Evolutionary conservation across 1,140 invertebrate genomes (phyloP).

Genomic region (Bemisia tabaci): DNA sequence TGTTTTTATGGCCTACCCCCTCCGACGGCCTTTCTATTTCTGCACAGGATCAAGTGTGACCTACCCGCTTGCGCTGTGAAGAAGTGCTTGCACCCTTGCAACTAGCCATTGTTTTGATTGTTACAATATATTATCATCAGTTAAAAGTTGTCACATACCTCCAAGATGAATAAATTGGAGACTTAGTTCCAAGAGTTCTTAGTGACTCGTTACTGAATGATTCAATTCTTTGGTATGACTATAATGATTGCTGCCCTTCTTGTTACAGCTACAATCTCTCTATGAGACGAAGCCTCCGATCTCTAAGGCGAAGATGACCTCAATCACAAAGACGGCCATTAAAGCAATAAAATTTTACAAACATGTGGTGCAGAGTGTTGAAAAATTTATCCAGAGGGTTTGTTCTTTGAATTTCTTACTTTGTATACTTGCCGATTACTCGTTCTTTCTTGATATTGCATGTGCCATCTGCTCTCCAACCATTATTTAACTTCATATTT

Average conservation of each 20-base stretch:
- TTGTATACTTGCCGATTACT: background rate
- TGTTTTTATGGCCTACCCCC: no score
- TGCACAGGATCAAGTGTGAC: no score
- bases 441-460: no score
- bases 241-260: constrained; percentile 8
- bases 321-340: constrained; percentile 89
- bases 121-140: background rate
- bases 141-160: background rate
- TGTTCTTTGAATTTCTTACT: constrained; percentile 14
- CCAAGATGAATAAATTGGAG: background rate
- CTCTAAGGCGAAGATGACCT: constrained; percentile 97
- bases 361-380: constrained; percentile 98
- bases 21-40: no score
- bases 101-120: background rate
- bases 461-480: no score
- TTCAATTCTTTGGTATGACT: background rate
- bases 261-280: constrained; percentile 78
- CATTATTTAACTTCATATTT: no score
- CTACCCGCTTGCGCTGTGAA: background rate
- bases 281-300: constrained; percentile 95
- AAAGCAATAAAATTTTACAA: constrained; percentile 99
- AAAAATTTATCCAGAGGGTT: constrained; percentile 88
- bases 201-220: background rate
- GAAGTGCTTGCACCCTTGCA: background rate
- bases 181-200: background rate